Base-by-base conservation (phyloP, 2,113 vertebrate genomes). In the Thamnophis sirtalis region DNA sequence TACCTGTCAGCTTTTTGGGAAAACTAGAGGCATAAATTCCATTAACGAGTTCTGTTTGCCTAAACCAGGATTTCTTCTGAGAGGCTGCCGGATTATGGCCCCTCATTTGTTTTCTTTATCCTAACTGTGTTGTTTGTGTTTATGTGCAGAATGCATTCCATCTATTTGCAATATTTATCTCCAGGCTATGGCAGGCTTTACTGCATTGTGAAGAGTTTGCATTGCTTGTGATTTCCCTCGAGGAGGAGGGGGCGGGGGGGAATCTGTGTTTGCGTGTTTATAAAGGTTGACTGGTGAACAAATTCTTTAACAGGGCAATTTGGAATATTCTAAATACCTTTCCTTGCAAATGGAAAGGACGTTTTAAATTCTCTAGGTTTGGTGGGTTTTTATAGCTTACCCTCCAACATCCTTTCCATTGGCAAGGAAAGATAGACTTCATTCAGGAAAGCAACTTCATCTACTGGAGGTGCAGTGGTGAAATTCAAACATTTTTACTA, bases 281-380 rank as follows among this genome's bases (percentile, higher is more conserved):
- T 88, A 89, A 92, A 95, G 91, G 92, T 87, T 95, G 96, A 94
- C 93, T 93, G 94, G 92, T 96, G 94, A 96, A 92, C 95, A 95
- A 92, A 94, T 90, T 92, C 91, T 88, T 94, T 93, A 48, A 91
- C 22, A 0, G 93, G 96, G 94, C 93, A 93, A 93, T 11, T 94
- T 95, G 43, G 90, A 93, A 94, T 87, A 90, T 90, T 95, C 68
- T 68, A 95, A 93, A 90, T 93, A 43, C 43, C 43, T 43, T 43
- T 43, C 43, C 43, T 43, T 43, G 43, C 43, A 43, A 43, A 43
- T 43, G 43, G 43, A 43, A 43, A 43, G 43, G 43, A 43, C 43
- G 43, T 95, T 96, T 92, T 88, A 93, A 95, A 93, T 89, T 95
- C 93, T 92, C 55, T 86, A 90, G 86, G 86, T 54, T 87, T 2